Conservation (phyloP, 2,113 vertebrate genomes). For the Hippopotamus amphibius region DNA sequence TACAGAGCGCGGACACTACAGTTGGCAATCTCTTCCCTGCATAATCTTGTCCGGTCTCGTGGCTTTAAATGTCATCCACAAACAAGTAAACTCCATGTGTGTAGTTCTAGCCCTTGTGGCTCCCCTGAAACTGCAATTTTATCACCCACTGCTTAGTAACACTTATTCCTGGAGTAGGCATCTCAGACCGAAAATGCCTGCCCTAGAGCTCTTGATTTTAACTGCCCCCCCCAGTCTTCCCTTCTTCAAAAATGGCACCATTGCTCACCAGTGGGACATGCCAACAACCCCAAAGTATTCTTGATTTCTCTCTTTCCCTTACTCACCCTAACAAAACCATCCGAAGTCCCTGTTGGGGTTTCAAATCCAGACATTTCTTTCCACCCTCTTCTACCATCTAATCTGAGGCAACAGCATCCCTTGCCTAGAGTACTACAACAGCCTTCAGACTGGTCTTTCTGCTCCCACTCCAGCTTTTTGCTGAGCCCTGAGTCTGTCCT, state of each 20-base stretch:
- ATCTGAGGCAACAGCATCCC: background rate
- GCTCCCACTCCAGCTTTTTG: background rate
- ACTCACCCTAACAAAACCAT: background rate
- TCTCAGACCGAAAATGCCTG: background rate
- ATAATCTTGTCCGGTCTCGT: background rate
- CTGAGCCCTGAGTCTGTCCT: background rate
- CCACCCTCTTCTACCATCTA: accelerated
- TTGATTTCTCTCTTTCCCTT: background rate
- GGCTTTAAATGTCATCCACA: background rate
- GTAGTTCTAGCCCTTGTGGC: background rate
- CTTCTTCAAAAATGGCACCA: background rate
- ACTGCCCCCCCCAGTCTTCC: background rate
- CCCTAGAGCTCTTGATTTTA: background rate
- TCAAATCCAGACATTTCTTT: background rate
- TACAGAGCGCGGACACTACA: background rate
- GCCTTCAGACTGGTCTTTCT: background rate
- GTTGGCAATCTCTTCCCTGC: background rate
- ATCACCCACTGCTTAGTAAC: background rate
- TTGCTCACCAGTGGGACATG: background rate
- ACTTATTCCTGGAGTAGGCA: background rate
- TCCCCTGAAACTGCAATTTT: background rate
- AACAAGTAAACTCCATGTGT: background rate
- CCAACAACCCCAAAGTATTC: background rate
- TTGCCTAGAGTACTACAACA: accelerated
- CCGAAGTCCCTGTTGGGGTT: background rate